Evolutionary conservation across 2,797 vertebrate species (phyloP), one percentile per base, ranked within the genome.

Genomic region (Thamnophis elegans): DNA sequence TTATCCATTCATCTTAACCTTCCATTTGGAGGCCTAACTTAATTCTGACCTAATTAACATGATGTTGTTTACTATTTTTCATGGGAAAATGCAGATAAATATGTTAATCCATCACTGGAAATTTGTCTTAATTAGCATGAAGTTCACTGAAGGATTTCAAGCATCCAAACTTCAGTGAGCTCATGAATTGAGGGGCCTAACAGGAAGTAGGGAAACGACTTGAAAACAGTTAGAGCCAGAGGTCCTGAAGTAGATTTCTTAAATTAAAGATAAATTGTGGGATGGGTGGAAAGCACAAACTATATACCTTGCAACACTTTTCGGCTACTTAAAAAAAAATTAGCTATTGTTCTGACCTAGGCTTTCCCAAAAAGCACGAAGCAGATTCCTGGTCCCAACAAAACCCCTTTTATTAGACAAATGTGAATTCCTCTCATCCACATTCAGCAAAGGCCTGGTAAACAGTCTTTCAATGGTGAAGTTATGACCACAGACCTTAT

Each of bases 1-100:
- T 82, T 88, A 94, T 65, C 93, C 92, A 95, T 96, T 96, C 8
- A 94, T 95, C 95, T 95, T 90, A 95, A 93, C 87, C 95, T 93
- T 95, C 94, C 65, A 28, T 90, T 94, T 93, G 22, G 94, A 90
- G 54, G 91, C 65, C 89, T 93, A 95, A 97, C 94, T 92, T 95
- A 93, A 95, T 96, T 97, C 93, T 94, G 56, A 92, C 91, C 96
- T 95, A 94, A 96, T 96, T 96, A 96, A 94, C 92, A 78, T n/a
- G 62, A 94, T 95, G 86, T 60, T 88, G 93, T 95, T 94, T 42
- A 88, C 95, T 96, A 94, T 96, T 95, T 93, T 92, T 94, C 94
- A 93, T 42, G 73, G 47, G 92, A 94, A 95, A 95, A 85, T 91
- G 59, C 9, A 94, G 95, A 96, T 96, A 95, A 96, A 96, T 94